A percentile compares a stretch with the other conserved stretches of the same genome.
Evolutionary conservation across 35 echinoderm and acorn worm species (phyloP).

Genomic region (Lytechinus variegatus): DNA sequence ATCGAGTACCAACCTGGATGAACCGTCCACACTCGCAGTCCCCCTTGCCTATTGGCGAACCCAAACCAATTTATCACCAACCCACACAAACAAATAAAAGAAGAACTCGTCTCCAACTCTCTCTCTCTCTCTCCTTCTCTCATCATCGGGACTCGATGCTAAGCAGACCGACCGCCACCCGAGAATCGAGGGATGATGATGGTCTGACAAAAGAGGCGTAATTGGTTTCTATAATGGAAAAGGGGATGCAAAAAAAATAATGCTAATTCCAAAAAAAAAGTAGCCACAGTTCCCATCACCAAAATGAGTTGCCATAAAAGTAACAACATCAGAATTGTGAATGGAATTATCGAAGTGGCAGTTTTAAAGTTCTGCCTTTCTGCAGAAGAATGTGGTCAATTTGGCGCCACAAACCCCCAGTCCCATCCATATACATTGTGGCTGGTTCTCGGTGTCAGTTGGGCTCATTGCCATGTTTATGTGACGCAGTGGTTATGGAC

Average conservation of each 20-base stretch:
- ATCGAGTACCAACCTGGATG: neutral
- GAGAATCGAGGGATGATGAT: neutral
- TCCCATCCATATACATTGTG: neutral
- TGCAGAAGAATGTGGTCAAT: neutral
- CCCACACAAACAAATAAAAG: conserved; percentile 54
- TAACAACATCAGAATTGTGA: neutral
- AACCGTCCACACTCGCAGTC: neutral
- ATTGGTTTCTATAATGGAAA: neutral
- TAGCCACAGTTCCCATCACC: neutral
- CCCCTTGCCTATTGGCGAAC: conserved; percentile 25
- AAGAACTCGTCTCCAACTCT: neutral
- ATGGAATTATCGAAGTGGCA: neutral
- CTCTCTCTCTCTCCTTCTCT: neutral
- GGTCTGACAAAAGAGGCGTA: neutral
- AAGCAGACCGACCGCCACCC: conserved; percentile 5
- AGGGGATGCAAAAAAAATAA: neutral
- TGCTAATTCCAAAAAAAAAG: neutral
- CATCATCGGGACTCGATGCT: neutral
- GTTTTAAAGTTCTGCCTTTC: neutral
- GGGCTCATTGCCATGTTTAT: conserved; percentile 34
- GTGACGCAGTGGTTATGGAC: conserved; percentile 11
- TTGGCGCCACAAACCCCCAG: neutral
- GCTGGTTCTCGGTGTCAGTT: neutral
- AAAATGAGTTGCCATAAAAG: neutral
- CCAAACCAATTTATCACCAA: conserved; percentile 35